A percentile compares a stretch with the other conserved stretches of the same genome.
Conservation (phyloP, 2,797 vertebrate species). For the Danio aesculapii region DNA sequence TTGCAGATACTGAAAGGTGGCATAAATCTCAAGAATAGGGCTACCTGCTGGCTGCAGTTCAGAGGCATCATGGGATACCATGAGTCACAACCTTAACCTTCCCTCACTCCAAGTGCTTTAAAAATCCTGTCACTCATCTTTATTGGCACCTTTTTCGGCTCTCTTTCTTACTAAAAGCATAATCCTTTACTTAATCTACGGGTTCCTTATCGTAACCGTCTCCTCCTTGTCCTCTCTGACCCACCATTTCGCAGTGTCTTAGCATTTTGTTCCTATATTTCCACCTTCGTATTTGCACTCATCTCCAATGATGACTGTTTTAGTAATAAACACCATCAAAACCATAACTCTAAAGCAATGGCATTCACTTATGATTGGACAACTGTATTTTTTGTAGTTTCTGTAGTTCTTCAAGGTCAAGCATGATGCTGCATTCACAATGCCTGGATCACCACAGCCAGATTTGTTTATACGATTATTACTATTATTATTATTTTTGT, state of each 20-base stretch:
- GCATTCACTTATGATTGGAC: not conserved
- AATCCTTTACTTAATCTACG: slow-evolving; percentile 31
- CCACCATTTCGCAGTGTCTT: not conserved
- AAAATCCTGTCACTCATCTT: slow-evolving; percentile 35
- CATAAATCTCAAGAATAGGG: slow-evolving; percentile 55
- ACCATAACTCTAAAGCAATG: slow-evolving; percentile 17
- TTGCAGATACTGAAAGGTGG: slow-evolving; percentile 52
- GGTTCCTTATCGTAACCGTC: not conserved
- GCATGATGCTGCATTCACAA: slow-evolving; percentile 56
- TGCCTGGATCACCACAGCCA: slow-evolving; percentile 57
- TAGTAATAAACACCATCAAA: slow-evolving; percentile 59
- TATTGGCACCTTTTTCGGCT: slow-evolving; percentile 46
- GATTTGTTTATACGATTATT: slow-evolving; percentile 22
- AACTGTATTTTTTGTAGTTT: slow-evolving; percentile 66
- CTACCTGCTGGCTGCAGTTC: slow-evolving; percentile 37
- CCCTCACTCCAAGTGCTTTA: slow-evolving; percentile 61
- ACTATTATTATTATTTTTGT: slow-evolving; percentile 39
- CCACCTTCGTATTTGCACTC: not conserved
- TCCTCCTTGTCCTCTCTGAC: not conserved
- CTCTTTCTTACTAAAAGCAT: slow-evolving; percentile 20
- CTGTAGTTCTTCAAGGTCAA: slow-evolving; percentile 32
- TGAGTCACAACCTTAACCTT: slow-evolving; percentile 48
- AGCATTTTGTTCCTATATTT: not conserved
- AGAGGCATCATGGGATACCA: slow-evolving; percentile 39
- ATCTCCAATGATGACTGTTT: slow-evolving; percentile 62